Evolutionary conservation across 2,888 invertebrate genomes (phyloP).

Genomic region (Trissolcus japonicus): DNA sequence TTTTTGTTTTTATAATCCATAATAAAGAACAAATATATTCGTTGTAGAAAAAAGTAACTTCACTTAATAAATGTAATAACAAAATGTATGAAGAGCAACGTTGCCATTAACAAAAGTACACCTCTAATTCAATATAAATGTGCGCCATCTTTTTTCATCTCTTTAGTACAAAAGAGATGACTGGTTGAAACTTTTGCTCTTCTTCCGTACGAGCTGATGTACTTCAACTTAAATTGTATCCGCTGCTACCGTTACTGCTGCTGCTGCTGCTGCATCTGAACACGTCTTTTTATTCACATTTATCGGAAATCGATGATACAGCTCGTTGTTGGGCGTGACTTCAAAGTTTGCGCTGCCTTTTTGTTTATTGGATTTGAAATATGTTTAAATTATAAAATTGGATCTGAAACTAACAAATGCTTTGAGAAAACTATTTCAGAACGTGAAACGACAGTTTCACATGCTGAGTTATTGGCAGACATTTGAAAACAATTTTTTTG

Average conservation of each 20-base stretch:
- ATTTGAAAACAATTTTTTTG: conserved; percentile 28
- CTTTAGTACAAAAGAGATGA: conserved; percentile 32
- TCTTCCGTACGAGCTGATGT: conserved; percentile 36
- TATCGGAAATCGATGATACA: conserved; percentile 50
- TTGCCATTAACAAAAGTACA: conserved; percentile 36
- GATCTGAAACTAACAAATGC: too few relatives aligned
- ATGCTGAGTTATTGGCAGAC: conserved; percentile 9
- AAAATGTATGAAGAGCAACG: conserved; percentile 5
- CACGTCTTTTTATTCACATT: conserved; percentile 50
- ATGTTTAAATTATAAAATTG: conserved; percentile 31
- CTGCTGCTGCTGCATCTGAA: conserved; percentile 35
- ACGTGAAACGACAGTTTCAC: conserved; percentile 14
- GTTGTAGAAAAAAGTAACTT: neutral
- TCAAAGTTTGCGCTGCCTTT: conserved; percentile 38
- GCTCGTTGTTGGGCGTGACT: conserved; percentile 55
- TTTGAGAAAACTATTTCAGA: too few relatives aligned
- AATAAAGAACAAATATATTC: neutral
- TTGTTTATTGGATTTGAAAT: conserved; percentile 42
- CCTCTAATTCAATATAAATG: conserved; percentile 37
- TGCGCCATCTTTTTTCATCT: conserved; percentile 31
- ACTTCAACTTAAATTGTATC: conserved; percentile 51
- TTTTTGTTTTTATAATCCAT: too few relatives aligned
- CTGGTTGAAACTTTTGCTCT: conserved; percentile 46
- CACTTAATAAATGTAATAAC: conserved; percentile 2
- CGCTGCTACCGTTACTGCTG: conserved; percentile 14